These are phyloP conservation scores for Melanotaenia boesemani DNA, from an alignment of 2,797 vertebrate genomes.

Conservation along the genomic window DNA sequence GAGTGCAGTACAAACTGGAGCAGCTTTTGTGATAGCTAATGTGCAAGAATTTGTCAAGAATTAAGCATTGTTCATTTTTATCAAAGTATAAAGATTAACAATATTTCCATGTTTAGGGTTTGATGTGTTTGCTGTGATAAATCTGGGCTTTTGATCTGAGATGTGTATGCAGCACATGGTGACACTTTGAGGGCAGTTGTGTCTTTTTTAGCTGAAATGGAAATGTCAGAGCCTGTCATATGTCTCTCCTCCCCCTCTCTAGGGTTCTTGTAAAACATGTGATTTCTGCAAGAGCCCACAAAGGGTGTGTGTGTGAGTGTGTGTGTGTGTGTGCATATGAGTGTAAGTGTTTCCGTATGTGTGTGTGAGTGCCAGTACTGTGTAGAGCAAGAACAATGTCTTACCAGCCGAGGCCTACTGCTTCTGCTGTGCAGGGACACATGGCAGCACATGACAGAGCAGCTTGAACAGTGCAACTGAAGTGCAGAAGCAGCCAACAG, in stretches of 20 bases:
- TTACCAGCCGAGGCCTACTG: slow-evolving; percentile 57
- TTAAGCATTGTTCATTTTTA: slow-evolving; percentile 31
- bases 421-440: slow-evolving; percentile 70
- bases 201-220: slow-evolving; percentile 68
- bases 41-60: slow-evolving; percentile 21
- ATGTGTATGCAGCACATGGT: slow-evolving; percentile 45
- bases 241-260: slow-evolving; percentile 57
- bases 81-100: slow-evolving; percentile 31
- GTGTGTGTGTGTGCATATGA: background rate
- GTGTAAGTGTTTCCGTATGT: slow-evolving; percentile 11
- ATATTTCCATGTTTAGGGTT: slow-evolving; percentile 48
- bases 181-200: slow-evolving; percentile 77
- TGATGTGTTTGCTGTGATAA: slow-evolving; percentile 57
- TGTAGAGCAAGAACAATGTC: slow-evolving; percentile 47
- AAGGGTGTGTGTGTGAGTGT: slow-evolving; percentile 23
- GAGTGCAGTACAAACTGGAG: background rate
- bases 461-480: slow-evolving; percentile 62
- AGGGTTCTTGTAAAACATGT: slow-evolving; percentile 76
- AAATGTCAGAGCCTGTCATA: slow-evolving; percentile 77
- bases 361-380: slow-evolving; percentile 3
- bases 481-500: slow-evolving; percentile 52
- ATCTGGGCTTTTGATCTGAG: slow-evolving; percentile 57
- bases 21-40: background rate
- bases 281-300: slow-evolving; percentile 58
- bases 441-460: slow-evolving; percentile 66